Evolutionary conservation across 2,113 vertebrate genomes (phyloP).

Genomic region (Vireo altiloquus): DNA sequence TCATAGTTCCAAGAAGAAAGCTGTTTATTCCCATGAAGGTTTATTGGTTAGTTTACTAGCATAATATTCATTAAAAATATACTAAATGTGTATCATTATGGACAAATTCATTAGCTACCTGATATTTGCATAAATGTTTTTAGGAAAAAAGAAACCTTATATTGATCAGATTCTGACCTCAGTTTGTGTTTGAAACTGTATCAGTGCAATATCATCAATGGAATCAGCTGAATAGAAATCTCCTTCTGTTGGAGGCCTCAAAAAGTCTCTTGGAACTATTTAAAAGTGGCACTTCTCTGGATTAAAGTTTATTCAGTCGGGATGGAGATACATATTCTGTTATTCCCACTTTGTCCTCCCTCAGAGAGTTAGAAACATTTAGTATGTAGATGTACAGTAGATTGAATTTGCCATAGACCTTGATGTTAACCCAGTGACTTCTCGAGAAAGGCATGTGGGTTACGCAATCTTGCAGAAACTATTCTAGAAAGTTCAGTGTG

Average conservation of each 20-base stretch:
- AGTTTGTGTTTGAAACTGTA: background rate
- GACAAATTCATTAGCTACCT: background rate
- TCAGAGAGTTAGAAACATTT: background rate
- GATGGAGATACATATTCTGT: fast-evolving
- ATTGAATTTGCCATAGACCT: background rate
- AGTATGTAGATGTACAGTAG: background rate
- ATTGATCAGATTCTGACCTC: background rate
- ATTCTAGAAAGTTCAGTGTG: background rate
- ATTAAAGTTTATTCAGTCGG: background rate
- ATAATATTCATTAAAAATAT: background rate
- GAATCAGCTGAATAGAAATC: background rate
- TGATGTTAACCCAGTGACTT: background rate
- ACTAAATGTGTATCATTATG: background rate
- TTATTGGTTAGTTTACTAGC: slow-evolving; percentile 83
- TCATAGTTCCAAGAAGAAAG: slow-evolving; percentile 76
- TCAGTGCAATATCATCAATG: background rate
- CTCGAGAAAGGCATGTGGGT: background rate
- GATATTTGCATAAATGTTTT: background rate
- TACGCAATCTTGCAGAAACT: background rate
- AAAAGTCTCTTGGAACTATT: background rate
- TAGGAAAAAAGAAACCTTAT: background rate
- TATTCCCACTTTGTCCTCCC: background rate
- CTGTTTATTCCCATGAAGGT: slow-evolving; percentile 78
- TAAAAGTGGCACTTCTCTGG: background rate
- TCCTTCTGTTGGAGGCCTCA: background rate